Conservation (phyloP, 2,888 invertebrate genomes). For the Bruchidius siliquastri region DNA sequence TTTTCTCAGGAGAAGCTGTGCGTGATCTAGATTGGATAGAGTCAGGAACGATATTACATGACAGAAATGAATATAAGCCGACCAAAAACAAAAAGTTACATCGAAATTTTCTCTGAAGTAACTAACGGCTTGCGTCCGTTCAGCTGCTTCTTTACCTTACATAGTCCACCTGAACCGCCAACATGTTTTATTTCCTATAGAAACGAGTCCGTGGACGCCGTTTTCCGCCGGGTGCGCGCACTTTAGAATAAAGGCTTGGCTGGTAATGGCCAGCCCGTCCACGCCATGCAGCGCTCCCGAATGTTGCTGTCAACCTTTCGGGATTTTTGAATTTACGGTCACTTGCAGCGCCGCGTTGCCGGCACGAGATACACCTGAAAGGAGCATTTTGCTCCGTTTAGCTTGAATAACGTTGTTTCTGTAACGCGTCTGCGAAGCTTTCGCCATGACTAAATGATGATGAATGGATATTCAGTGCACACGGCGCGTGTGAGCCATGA, state of each 20-base stretch:
- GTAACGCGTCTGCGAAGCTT: background rate
- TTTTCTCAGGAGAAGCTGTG: too few species aligned
- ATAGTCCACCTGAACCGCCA: background rate
- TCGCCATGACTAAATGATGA: background rate
- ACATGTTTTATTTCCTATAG: slow-evolving; percentile 14
- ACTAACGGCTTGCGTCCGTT: too few species aligned
- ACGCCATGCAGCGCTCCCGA: slow-evolving; percentile 7
- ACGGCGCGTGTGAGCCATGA: too few species aligned
- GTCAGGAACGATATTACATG: too few species aligned
- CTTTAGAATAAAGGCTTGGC: slow-evolving; percentile 19
- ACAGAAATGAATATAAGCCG: too few species aligned
- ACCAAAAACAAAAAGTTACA: too few species aligned
- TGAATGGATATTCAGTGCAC: background rate
- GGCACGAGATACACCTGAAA: background rate
- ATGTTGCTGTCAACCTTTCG: slow-evolving; percentile 18
- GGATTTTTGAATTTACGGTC: slow-evolving; percentile 21
- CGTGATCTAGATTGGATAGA: too few species aligned
- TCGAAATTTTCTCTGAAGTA: too few species aligned
- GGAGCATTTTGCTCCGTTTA: background rate
- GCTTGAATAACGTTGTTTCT: background rate
- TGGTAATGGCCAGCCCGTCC: slow-evolving; percentile 21
- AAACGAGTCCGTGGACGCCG: slow-evolving; percentile 23
- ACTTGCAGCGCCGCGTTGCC: slow-evolving; percentile 9
- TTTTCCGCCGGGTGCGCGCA: slow-evolving; percentile 16
- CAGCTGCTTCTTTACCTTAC: background rate